Percentiles rank a stretch among this genome's conserved stretches.
Conservation (phyloP, 2,797 vertebrate genomes). For the Enteromius afrohamiltoni region DNA sequence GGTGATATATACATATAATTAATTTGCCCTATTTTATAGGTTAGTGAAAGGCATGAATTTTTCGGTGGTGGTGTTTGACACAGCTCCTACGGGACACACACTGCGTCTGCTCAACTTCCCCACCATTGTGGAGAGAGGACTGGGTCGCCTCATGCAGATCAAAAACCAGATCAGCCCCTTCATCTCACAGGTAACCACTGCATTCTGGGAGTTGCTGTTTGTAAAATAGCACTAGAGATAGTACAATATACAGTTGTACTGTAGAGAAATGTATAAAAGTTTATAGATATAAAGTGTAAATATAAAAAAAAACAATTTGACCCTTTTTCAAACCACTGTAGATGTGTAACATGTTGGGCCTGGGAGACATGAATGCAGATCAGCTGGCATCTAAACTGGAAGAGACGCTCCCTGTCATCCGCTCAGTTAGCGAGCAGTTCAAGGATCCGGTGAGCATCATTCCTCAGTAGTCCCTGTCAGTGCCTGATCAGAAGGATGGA, state of each 20-base stretch:
- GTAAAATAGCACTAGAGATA: neutral
- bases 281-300: neutral
- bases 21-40: slow-evolving; percentile 67
- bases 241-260: neutral
- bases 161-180: slow-evolving; percentile 99
- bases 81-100: slow-evolving; percentile 93
- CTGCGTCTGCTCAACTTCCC: slow-evolving; percentile 94
- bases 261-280: neutral
- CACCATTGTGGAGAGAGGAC: slow-evolving; percentile 92
- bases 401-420: slow-evolving; percentile 93
- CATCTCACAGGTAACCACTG: slow-evolving; percentile 87
- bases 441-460: slow-evolving; percentile 88
- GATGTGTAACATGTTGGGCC: slow-evolving; percentile 98
- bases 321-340: slow-evolving; percentile 59
- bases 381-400: slow-evolving; percentile 94
- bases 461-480: neutral
- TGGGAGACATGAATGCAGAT: slow-evolving; percentile 97
- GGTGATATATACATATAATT: no score
- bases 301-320: neutral
- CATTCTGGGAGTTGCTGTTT: neutral
- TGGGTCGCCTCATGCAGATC: slow-evolving; percentile 96
- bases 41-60: slow-evolving; percentile 98
- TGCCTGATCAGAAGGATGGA: neutral
- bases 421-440: slow-evolving; percentile 96
- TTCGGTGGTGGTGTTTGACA: slow-evolving; percentile 96